Evolutionary conservation across 2,888 invertebrate species (phyloP).

Genomic region (Silvanus unidentatus): DNA sequence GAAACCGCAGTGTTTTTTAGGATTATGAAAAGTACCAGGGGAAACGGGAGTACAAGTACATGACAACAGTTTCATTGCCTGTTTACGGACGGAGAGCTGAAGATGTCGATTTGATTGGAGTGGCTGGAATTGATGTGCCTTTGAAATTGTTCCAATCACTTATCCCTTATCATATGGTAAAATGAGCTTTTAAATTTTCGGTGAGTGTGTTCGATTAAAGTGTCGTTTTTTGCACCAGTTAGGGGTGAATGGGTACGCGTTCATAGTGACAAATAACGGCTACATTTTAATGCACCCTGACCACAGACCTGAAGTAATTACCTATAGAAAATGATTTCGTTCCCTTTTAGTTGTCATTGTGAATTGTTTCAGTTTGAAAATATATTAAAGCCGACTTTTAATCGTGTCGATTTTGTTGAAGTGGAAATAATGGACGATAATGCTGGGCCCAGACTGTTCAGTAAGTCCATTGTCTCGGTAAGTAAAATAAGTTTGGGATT

Average conservation of each 20-base stretch:
- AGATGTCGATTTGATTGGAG: conserved; percentile 86
- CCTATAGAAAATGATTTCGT: too few species aligned
- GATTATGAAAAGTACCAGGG: conserved; percentile 49
- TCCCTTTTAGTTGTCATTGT: too few species aligned
- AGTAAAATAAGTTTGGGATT: conserved; percentile 5
- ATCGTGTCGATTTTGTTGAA: conserved; percentile 92
- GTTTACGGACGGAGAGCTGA: conserved; percentile 80
- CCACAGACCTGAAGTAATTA: conserved; percentile 73
- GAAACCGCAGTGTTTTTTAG: conserved; percentile 16
- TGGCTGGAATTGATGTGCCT: conserved; percentile 94
- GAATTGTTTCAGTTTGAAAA: conserved; percentile 30
- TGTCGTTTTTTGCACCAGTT: too few species aligned
- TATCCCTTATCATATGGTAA: conserved; percentile 81
- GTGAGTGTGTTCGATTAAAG: background rate
- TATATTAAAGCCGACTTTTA: conserved; percentile 91
- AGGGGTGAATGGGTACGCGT: conserved; percentile 90
- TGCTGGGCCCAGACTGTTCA: conserved; percentile 67
- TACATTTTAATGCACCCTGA: conserved; percentile 92
- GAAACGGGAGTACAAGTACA: conserved; percentile 61
- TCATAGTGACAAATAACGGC: conserved; percentile 92
- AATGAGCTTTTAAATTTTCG: too few species aligned
- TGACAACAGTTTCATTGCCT: conserved; percentile 90
- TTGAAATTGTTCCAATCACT: conserved; percentile 82
- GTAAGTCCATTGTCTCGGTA: conserved; percentile 48
- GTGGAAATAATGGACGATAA: conserved; percentile 73